Evolutionary conservation across 2,888 invertebrate genomes (phyloP), one percentile per base, ranked within the genome.

Genomic region (Harpalus rufipes): DNA sequence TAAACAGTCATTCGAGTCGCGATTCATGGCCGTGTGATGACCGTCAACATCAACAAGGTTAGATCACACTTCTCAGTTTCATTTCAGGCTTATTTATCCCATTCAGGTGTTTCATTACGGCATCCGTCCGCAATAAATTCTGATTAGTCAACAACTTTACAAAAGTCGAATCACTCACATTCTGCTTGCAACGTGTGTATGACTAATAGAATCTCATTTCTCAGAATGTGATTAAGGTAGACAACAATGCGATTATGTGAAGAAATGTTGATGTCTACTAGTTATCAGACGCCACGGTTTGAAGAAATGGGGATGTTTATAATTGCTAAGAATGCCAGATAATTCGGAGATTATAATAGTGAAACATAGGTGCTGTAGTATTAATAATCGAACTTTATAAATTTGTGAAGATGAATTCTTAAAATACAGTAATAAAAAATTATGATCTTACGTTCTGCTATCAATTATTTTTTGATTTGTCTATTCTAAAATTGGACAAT

Each of bases 91-190:
- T 12, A 51, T 51, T 51, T 51, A 32, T 56, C 78, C 68, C 78
- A 74, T 59, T 84, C 84, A 76, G 78, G 84, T 84, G 84, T 84
- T 78, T 78, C 59, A 78, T 84, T 84, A 78, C 84, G 32, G 14
- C 68, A 84, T 78, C 78, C 84, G 78, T 18, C 25, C 63, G 12
- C 21, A 32, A 32, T 21, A 21, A 32, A 7, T 61, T 65, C 16
- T 61, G 84, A 84, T 84, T 84, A 84, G 78, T 84, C 84, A 84
- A 44, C 41, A 74, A n/a, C 10, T 74, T 74, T 44, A 18, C 4
- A 74, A 44, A 44, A 74, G 72, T 51, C 44, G 44, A 44, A 74
- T 74, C 72, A 74, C 72, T 74, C 18, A 41, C 72, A 41, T 44
- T 8, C 16, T 7, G 18, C 25, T 14, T 39, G 68, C 68, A 68